Conservation (phyloP, 53 echinoderm and acorn worm species). For the Stichopus horrens region DNA sequence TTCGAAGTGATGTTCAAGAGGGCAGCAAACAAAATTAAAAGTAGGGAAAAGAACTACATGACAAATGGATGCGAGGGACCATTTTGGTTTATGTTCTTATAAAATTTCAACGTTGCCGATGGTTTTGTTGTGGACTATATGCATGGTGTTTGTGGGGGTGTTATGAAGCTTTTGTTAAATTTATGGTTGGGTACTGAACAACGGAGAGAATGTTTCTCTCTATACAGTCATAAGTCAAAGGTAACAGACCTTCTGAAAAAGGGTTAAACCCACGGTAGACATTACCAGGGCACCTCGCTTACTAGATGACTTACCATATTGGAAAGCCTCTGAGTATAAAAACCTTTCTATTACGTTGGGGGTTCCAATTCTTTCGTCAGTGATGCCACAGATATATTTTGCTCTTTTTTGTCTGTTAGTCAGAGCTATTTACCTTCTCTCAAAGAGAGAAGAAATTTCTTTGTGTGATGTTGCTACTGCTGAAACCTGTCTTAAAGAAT, state of each 20-base stretch:
- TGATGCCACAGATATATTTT: neutral
- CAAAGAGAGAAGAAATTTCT: conserved; percentile 30
- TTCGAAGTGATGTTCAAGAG: conserved; percentile 13
- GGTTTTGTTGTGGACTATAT: conserved; percentile 56
- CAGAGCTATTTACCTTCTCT: conserved; percentile 37
- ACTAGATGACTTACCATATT: conserved; percentile 41
- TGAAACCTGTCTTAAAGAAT: conserved; percentile 37
- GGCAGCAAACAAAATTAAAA: conserved; percentile 31
- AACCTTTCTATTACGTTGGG: conserved; percentile 59
- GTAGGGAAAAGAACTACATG: conserved; percentile 1
- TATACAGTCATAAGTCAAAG: conserved; percentile 16
- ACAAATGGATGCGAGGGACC: conserved; percentile 51
- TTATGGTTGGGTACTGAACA: conserved; percentile 32
- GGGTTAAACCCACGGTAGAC: conserved; percentile 38
- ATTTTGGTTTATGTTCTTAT: conserved; percentile 48
- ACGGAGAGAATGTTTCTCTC: conserved; percentile 11
- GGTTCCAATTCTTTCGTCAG: conserved; percentile 33
- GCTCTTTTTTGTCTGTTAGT: conserved; percentile 41
- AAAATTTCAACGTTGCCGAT: conserved; percentile 33
- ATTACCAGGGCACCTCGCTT: conserved; percentile 53
- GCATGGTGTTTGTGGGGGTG: conserved; percentile 56
- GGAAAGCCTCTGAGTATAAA: conserved; percentile 61
- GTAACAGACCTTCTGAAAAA: conserved; percentile 18
- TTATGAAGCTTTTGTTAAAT: conserved; percentile 49
- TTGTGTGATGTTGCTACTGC: conserved; percentile 11